Base-by-base conservation (phyloP, 2,113 vertebrate species). In the Triplophysa tibetana region DNA sequence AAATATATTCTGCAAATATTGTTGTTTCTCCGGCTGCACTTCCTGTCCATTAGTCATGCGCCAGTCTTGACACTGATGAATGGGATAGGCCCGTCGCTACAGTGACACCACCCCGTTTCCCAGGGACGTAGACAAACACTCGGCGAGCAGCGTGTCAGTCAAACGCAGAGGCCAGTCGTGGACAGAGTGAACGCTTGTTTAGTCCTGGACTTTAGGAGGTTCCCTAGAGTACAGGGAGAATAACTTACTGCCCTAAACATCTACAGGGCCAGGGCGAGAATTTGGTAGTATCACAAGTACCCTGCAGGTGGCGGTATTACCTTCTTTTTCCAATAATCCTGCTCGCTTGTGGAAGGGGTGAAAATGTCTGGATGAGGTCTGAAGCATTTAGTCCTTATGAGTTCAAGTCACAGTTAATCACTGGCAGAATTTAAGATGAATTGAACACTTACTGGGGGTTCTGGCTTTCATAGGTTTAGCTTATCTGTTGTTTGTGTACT, bases 31-130 rank as follows among this genome's bases (percentile, higher is more conserved):
- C 17, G 86, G 87, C 87, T 90, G 89, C 92, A 91, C 88, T 92
- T 93, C 93, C 92, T 94, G 92, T 90, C 90, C 93, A 93, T 93
- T 93, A 91, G 89, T 93, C 92, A 92, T 92, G 82, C 83, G 85
- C 83, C 80, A 86, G 77, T 84, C 82, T 82, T 90, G 93, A 92
- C 93, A 93, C 92, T 94, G 93, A 94, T 93, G 91, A 89, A 94
- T 94, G 88, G 89, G 88, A 85, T 85, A 33, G 88, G 85, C 85
- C 91, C 83, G 85, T 90, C 85, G 87, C 87, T 38, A 54, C 87
- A 79, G 85, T 79, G 89, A 90, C 90, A 88, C 88, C 85, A 56
- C 89, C 90, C 87, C 75, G 79, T 92, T 94, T 93, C 92, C 91
- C 92, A 92, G 90, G 90, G 89, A 94, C 85, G 84, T 91, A 90